Conservation (phyloP, 2,113 vertebrate species). For the Steatornis caripensis region DNA sequence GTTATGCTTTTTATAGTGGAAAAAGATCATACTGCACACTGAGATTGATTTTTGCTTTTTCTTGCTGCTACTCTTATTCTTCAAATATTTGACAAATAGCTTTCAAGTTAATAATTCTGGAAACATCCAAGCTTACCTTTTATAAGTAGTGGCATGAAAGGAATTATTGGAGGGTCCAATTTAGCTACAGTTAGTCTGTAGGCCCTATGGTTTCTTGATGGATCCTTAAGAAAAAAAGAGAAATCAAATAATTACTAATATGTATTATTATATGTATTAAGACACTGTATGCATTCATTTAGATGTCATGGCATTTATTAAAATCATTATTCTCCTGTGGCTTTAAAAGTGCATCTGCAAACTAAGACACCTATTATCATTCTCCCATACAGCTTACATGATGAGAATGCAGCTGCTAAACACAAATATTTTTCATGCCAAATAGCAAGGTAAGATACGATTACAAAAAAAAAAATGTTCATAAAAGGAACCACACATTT, state of each 20-base stretch:
- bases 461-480: not conserved
- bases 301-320: not conserved
- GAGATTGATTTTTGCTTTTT: constrained; percentile 7
- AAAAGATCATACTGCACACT: not conserved
- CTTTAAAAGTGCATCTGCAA: not conserved
- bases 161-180: constrained; percentile 93
- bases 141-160: constrained; percentile 97
- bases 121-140: constrained; percentile 83
- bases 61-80: not conserved
- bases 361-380: not conserved
- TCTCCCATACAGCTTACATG: not conserved
- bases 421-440: not conserved
- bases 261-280: not conserved
- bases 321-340: not conserved
- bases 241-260: constrained; percentile 21
- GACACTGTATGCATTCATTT: not conserved
- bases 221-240: constrained; percentile 81
- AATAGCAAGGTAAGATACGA: not conserved
- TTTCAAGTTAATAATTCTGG: constrained; percentile 36
- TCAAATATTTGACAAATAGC: constrained; percentile 25
- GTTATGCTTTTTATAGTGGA: not conserved
- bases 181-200: constrained; percentile 93
- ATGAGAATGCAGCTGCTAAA: not conserved
- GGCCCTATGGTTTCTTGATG: constrained; percentile 94
- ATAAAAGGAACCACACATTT: not conserved